phyloP scores from a whole-genome alignment of 1,140 invertebrate genomes.

The Archegozetes longisetosus region DNA sequence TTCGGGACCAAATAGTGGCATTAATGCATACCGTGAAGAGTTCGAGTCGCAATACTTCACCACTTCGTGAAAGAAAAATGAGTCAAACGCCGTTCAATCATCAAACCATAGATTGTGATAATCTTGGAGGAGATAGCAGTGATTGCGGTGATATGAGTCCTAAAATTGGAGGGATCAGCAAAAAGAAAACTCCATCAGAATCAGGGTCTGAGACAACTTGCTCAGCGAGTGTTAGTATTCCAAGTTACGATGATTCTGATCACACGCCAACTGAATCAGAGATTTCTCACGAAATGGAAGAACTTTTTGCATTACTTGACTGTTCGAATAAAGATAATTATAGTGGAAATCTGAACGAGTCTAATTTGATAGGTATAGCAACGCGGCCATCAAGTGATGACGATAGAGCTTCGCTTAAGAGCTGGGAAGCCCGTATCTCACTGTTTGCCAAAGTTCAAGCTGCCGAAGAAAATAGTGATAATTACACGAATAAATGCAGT shows the following conservation, averaged over 20 bases:
- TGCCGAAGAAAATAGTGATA: background rate
- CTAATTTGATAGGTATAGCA: background rate
- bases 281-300: slow-evolving; percentile 23
- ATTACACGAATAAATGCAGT: too few species aligned
- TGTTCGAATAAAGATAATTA: background rate
- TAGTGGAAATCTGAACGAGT: background rate
- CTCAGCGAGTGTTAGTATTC: slow-evolving; percentile 19
- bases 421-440: background rate
- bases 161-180: background rate
- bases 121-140: background rate
- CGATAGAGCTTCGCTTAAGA: background rate
- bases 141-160: background rate
- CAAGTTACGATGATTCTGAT: slow-evolving; percentile 21
- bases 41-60: background rate
- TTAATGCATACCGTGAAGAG: slow-evolving; percentile 71
- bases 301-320: slow-evolving; percentile 12
- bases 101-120: background rate
- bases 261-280: slow-evolving; percentile 19
- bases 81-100: background rate
- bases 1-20: slow-evolving; percentile 67
- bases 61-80: background rate
- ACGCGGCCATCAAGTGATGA: background rate
- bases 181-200: slow-evolving; percentile 16
- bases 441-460: background rate
- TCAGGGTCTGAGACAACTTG: slow-evolving; percentile 17